Evolutionary conservation across 2,113 vertebrate genomes (phyloP).

Genomic region (Scartelaos histophorus): DNA sequence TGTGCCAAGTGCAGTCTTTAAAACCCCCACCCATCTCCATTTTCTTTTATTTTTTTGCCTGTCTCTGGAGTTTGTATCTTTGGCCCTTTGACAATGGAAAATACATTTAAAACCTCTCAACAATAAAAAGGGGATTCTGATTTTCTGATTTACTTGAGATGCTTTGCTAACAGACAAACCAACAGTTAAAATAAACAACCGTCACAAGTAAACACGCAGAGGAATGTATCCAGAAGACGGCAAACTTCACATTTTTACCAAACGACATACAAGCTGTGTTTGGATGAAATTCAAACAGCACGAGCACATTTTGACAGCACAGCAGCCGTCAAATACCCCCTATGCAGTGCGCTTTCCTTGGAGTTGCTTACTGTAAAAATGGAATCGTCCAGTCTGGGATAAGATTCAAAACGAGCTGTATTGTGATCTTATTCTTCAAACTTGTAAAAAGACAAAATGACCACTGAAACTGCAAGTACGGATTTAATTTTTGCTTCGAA

Average conservation of each 20-base stretch:
- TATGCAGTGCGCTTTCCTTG: not conserved
- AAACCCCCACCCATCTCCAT: no score
- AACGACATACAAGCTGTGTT: not conserved
- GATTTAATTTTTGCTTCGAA: not conserved
- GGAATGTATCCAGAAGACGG: not conserved
- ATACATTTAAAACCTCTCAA: not conserved
- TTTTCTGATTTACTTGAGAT: not conserved
- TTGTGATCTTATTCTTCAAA: not conserved
- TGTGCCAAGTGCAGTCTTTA: no score
- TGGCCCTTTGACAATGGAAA: not conserved
- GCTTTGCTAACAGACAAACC: not conserved
- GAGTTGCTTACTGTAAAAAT: not conserved
- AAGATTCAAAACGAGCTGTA: not conserved
- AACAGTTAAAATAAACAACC: not conserved
- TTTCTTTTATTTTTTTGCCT: no score
- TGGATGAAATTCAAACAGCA: not conserved
- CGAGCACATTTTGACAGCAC: conserved; percentile 5
- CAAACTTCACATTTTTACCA: not conserved
- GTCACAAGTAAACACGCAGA: not conserved
- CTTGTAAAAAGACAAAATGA: not conserved
- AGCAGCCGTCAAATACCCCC: not conserved
- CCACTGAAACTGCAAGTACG: not conserved
- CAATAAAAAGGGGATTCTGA: no score
- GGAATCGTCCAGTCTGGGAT: not conserved
- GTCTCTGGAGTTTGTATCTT: not conserved